Evolutionary conservation across 2,888 invertebrate species (phyloP).

Genomic region (Iphiclides podalirius): DNA sequence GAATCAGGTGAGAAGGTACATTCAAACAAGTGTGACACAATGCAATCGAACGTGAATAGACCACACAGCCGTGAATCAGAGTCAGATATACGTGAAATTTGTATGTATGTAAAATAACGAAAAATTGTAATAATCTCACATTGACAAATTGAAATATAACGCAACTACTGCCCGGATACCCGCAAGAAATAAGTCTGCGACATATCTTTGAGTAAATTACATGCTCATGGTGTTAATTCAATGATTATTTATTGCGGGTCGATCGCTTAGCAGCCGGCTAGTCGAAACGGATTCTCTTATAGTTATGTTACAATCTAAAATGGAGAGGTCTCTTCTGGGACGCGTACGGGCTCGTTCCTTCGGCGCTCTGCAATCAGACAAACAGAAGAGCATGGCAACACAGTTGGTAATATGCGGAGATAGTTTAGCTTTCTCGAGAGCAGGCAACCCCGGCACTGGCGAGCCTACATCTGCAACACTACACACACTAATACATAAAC

Average conservation of each 20-base stretch:
- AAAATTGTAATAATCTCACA: conserved; percentile 34
- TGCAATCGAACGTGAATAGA: conserved; percentile 39
- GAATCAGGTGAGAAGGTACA: conserved; percentile 25
- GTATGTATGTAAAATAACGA: conserved; percentile 31
- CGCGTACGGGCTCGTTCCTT: conserved; percentile 43
- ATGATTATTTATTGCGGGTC: conserved; percentile 53
- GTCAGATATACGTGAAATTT: conserved; percentile 11
- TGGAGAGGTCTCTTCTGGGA: conserved; percentile 49
- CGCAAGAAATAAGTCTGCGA: conserved; percentile 58
- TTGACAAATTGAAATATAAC: conserved; percentile 37
- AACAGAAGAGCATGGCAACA: conserved; percentile 76
- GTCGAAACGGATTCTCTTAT: conserved; percentile 40
- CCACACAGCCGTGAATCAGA: conserved; percentile 57
- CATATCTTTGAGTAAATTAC: conserved; percentile 25
- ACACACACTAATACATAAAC: conserved; percentile 61
- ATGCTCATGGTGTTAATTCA: not conserved
- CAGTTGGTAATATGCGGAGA: conserved; percentile 38
- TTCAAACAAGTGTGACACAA: conserved; percentile 32
- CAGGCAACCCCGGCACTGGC: conserved; percentile 61
- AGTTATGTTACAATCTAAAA: conserved; percentile 55
- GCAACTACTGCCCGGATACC: conserved; percentile 30
- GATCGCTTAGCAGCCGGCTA: conserved; percentile 9
- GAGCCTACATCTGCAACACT: conserved; percentile 75
- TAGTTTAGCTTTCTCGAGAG: conserved; percentile 42
- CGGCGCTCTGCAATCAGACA: conserved; percentile 68